Base-by-base conservation (phyloP, 2,113 vertebrate genomes). In the Dolichallabes microphthalmus region DNA sequence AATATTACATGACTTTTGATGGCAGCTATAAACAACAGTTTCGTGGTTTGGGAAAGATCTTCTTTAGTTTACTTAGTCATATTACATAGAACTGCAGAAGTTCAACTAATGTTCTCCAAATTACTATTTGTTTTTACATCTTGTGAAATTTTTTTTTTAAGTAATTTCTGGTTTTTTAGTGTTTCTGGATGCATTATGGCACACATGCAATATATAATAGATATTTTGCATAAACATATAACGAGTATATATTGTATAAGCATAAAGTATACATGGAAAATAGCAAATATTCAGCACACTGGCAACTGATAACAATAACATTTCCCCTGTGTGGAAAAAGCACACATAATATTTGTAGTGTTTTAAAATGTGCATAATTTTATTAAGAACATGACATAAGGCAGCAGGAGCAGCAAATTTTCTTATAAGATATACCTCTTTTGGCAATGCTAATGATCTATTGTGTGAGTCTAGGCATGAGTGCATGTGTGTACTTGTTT, bases 381-480 rank as follows among this genome's bases (percentile, higher is more conserved):
- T n/a, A 64, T 68, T 6, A 9, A 68, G 15, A 8, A 19, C 30
- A 66, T 66, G 27, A 66, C 63, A 8, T 68, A 0, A 32, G 64
- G 15, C 14, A 19, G 14, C 14, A 32, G 12, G 27, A 68, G 19
- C 19, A 39, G 27, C 25, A 45, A 45, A 10, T 74, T 50, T 50
- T 50, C 2, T 30, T 55, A 57, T 58, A 32, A 27, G 8, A 58
- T 32, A 77, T 17, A 77, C 30, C 30, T 58, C 50, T 22, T 82
- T 82, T 85, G 63, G 79, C 79, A 57, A 39, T 80, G 66, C 74
- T 86, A 88, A 89, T 82, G 74, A 88, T 75, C 64, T 82, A 58
- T 61, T 45, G 17, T 76, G 74, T n/a, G 77, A 69, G 64, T 81
- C 57, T n/a, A 13, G 20, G 69, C 3, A 68, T 76, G 55, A 69